Percentiles rank a stretch among this genome's conserved stretches.
These are phyloP conservation scores for Anoplius nigerrimus DNA, from an alignment of 2,888 invertebrate genomes.

Conservation along the genomic window DNA sequence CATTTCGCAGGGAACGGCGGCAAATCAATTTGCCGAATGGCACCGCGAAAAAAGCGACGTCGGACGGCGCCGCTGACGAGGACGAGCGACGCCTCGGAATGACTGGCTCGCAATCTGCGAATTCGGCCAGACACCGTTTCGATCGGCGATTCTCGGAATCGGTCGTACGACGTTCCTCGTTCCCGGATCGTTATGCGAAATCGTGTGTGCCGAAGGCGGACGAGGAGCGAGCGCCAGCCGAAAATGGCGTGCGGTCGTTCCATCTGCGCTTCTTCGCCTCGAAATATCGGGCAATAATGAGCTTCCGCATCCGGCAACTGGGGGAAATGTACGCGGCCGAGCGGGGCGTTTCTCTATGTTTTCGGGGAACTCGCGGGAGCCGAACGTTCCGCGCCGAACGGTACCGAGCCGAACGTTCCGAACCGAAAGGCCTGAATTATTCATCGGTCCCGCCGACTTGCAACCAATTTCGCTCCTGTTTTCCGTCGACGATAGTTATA, in stretches of 20 bases:
- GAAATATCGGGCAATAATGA: conserved; percentile 54
- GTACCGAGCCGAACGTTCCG: too few relatives aligned
- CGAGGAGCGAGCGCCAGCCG: conserved; percentile 28
- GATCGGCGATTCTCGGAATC: neutral
- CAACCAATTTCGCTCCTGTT: too few relatives aligned
- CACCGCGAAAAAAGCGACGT: too few relatives aligned
- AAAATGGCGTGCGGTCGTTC: conserved; percentile 46
- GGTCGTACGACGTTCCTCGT: conserved; percentile 18
- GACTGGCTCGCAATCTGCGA: too few relatives aligned
- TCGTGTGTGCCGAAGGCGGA: conserved; percentile 15
- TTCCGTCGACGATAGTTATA: too few relatives aligned
- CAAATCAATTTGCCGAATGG: too few relatives aligned
- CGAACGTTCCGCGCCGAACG: too few relatives aligned
- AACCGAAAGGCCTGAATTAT: conserved; percentile 22
- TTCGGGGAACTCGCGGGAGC: conserved; percentile 26
- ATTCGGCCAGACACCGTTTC: conserved; percentile 2
- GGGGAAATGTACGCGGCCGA: conserved; percentile 20
- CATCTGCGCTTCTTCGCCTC: conserved; percentile 44
- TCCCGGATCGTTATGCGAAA: too few relatives aligned
- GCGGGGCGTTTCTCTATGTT: conserved; percentile 39
- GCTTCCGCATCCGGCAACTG: conserved; percentile 41
- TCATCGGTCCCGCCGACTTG: conserved; percentile 16
- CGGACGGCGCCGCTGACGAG: too few relatives aligned
- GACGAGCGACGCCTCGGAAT: too few relatives aligned
- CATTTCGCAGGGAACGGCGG: too few relatives aligned